phyloP scores from a whole-genome alignment of 2,113 vertebrate species.

The Lota lota region DNA sequence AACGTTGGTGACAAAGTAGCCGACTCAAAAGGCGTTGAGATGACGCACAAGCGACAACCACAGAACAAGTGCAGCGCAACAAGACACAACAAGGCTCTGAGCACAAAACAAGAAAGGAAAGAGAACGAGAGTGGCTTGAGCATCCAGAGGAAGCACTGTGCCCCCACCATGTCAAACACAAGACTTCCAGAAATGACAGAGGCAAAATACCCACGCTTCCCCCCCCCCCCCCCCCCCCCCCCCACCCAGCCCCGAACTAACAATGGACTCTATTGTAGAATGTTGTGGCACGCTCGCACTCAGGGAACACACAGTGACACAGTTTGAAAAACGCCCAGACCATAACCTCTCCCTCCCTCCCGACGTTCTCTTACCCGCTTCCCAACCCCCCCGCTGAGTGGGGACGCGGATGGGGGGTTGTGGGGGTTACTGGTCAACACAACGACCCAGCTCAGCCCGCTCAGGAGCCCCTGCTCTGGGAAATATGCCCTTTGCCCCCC shows the following conservation, averaged over 20 bases:
- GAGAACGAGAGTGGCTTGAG: conserved; percentile 28
- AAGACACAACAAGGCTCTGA: too few species aligned
- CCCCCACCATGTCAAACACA: conserved; percentile 78
- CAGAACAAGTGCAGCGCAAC: too few species aligned
- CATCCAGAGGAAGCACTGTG: conserved; percentile 61
- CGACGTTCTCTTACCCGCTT: conserved; percentile 34
- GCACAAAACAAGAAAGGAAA: background rate
- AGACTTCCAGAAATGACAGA: conserved; percentile 90
- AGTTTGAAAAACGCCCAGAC: conserved; percentile 76
- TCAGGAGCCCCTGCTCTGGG: conserved; percentile 38
- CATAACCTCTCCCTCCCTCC: conserved; percentile 19
- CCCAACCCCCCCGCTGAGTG: conserved; percentile 16
- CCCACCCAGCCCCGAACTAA: conserved; percentile 67
- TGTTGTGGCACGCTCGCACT: conserved; percentile 75
- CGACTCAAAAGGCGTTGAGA: too few species aligned
- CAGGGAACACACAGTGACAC: conserved; percentile 78
- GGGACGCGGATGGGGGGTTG: conserved; percentile 29
- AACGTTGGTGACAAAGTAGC: too few species aligned
- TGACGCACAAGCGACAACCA: too few species aligned
- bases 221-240: background rate
- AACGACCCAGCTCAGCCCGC: conserved; percentile 18
- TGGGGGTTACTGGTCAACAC: background rate
- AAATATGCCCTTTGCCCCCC: conserved; percentile 63
- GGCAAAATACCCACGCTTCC: conserved; percentile 79
- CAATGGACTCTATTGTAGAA: conserved; percentile 83